Percentiles rank a stretch among this genome's conserved stretches.
These are phyloP conservation scores for Lysiphlebus fabarum DNA, from an alignment of 1,140 invertebrate genomes.

Conservation along the genomic window DNA sequence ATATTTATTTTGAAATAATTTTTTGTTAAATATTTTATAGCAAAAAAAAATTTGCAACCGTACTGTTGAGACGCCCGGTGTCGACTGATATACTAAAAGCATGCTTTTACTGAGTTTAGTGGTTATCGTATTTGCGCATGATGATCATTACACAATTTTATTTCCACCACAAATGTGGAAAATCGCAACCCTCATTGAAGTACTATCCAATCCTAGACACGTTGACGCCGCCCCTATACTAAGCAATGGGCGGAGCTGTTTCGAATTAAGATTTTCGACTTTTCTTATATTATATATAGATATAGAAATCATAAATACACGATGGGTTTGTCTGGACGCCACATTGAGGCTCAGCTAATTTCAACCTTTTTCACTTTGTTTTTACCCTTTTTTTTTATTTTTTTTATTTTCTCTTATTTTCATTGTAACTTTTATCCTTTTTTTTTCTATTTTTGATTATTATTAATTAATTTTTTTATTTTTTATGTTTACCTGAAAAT, in stretches of 20 bases:
- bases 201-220: conserved; percentile 42
- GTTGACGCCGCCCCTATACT: conserved; percentile 39
- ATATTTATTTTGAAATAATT: too few species aligned
- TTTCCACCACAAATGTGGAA: conserved; percentile 33
- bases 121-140: conserved; percentile 3
- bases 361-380: neutral
- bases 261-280: conserved; percentile 55
- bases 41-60: too few species aligned
- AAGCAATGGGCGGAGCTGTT: conserved; percentile 42
- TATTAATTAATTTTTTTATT: too few species aligned
- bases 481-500: too few species aligned
- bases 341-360: too few species aligned
- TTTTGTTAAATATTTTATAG: too few species aligned
- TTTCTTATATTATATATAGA: conserved; percentile 27
- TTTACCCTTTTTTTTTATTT: conserved; percentile 6
- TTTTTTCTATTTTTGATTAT: too few species aligned
- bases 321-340: too few species aligned
- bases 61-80: conserved; percentile 48
- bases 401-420: too few species aligned
- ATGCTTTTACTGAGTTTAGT: conserved; percentile 16
- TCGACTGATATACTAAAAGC: conserved; percentile 38
- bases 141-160: neutral
- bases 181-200: conserved; percentile 35
- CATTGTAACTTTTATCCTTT: too few species aligned
- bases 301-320: neutral